A percentile compares a stretch with the other conserved stretches of the same genome.
Conservation (phyloP, 2,797 vertebrate genomes). For the Labroides dimidiatus region DNA sequence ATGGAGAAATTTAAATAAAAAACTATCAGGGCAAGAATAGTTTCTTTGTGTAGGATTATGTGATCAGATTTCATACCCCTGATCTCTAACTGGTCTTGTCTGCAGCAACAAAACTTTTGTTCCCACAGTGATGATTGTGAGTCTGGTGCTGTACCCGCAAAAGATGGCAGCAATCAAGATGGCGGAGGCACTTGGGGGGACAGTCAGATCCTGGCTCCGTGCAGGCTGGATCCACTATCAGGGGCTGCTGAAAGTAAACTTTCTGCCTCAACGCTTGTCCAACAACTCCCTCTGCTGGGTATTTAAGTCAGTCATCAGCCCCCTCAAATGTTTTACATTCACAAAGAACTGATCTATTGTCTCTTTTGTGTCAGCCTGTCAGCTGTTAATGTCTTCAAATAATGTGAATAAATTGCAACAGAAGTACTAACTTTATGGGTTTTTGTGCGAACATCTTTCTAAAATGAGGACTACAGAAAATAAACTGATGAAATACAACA, state of each 20-base stretch:
- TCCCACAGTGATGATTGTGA: slow-evolving; percentile 20
- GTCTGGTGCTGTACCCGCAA: slow-evolving; percentile 27
- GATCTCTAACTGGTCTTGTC: background rate
- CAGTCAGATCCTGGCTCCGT: slow-evolving; percentile 41
- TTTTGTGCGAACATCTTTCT: background rate
- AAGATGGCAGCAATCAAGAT: slow-evolving; percentile 75
- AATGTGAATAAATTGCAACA: background rate
- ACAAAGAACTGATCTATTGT: background rate
- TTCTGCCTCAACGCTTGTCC: slow-evolving; percentile 55
- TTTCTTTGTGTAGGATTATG: background rate
- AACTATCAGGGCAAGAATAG: background rate
- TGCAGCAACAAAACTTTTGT: background rate
- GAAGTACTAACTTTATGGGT: background rate
- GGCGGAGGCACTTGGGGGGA: slow-evolving; percentile 52
- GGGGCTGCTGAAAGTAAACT: slow-evolving; percentile 22
- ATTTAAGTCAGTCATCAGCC: background rate
- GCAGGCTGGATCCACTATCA: slow-evolving; percentile 39
- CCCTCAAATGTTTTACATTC: background rate
- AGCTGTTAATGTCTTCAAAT: background rate
- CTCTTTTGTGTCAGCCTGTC: background rate
- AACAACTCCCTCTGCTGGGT: slow-evolving; percentile 79
- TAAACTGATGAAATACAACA: background rate
- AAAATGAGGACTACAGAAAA: background rate
- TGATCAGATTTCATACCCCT: background rate
- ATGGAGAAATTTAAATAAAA: background rate